phyloP scores from a whole-genome alignment of 2,797 vertebrate species.

The Pelochelys cantorii region DNA sequence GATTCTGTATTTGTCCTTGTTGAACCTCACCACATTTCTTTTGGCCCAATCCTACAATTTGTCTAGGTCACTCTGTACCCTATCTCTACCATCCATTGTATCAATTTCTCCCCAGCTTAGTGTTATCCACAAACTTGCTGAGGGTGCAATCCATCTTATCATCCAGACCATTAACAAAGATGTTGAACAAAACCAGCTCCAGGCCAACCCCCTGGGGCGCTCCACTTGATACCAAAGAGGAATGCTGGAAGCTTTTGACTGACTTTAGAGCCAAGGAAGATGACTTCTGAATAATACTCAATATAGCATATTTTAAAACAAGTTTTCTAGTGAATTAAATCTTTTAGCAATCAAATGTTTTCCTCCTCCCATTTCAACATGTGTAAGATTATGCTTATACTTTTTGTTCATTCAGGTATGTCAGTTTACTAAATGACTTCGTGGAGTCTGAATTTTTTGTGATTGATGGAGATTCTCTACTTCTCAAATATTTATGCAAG shows the following conservation, averaged over 20 bases:
- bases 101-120: no score
- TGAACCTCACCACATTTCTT: no score
- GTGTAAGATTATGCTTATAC: not conserved
- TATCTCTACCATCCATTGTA: no score
- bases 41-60: no score
- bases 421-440: constrained; percentile 71
- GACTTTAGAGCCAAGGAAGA: not conserved
- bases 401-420: constrained; percentile 48
- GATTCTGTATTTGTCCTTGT: no score
- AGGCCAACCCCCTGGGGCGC: no score
- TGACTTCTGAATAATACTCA: not conserved
- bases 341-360: not conserved
- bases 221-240: not conserved
- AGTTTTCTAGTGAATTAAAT: not conserved
- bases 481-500: constrained; percentile 48
- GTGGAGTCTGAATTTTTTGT: constrained; percentile 75
- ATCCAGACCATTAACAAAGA: no score
- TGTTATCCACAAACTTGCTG: no score
- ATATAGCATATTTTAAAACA: not conserved
- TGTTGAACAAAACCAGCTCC: no score
- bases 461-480: constrained; percentile 74
- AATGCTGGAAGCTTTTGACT: not conserved
- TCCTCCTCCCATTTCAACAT: not conserved
- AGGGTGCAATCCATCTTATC: no score
- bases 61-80: no score